Evolutionary conservation across 2,113 vertebrate genomes (phyloP).

Genomic region (Neodon shergylaensis): DNA sequence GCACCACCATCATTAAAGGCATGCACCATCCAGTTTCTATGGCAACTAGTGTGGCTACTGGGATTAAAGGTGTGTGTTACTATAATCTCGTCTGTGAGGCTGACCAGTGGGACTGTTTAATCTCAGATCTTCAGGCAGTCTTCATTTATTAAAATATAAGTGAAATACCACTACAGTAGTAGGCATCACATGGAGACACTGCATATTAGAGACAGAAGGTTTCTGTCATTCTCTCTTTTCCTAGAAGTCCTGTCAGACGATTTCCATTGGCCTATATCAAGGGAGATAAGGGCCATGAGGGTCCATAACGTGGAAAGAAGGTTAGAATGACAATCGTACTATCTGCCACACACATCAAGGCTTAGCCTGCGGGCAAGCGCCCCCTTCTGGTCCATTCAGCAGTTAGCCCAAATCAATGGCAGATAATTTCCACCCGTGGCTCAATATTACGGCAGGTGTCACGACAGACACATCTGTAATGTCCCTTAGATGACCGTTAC

Average conservation of each 20-base stretch:
- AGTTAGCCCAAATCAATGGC: not conserved
- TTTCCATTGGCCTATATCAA: not conserved
- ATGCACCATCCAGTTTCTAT: too few relatives aligned
- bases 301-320: not conserved
- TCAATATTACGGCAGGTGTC: not conserved
- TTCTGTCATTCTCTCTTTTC: not conserved
- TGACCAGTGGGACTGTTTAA: too few relatives aligned
- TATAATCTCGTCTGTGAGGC: too few relatives aligned
- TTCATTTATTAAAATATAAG: too few relatives aligned
- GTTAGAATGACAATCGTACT: not conserved
- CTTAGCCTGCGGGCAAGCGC: not conserved
- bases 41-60: too few relatives aligned
- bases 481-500: not conserved
- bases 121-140: too few relatives aligned
- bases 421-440: not conserved
- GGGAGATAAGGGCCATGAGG: not conserved
- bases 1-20: too few relatives aligned
- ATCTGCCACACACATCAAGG: not conserved
- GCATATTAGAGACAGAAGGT: not conserved
- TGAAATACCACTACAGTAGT: not conserved
- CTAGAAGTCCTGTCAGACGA: not conserved
- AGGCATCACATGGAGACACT: accelerated
- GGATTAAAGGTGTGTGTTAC: too few relatives aligned
- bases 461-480: not conserved
- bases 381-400: not conserved